Evolutionary conservation across 2,888 invertebrate species (phyloP).

Genomic region (Keiferia lycopersicella): DNA sequence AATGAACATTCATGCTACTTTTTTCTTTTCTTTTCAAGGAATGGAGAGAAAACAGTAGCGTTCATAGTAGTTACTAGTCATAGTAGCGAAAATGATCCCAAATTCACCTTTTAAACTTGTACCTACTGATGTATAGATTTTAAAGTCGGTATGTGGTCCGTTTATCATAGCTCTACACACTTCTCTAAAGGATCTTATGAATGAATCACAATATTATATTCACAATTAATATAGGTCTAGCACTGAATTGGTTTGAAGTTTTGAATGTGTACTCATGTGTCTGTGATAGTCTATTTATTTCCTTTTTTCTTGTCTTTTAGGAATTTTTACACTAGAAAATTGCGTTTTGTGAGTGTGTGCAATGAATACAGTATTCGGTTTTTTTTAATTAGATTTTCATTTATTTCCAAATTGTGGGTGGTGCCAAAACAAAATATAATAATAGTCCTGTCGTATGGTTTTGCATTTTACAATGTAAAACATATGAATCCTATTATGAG

Average conservation of each 20-base stretch:
- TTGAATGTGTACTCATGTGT: slow-evolving; percentile 71
- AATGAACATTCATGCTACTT: no score
- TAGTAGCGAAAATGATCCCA: no score
- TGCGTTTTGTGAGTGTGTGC: slow-evolving; percentile 32
- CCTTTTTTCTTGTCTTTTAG: slow-evolving; percentile 44
- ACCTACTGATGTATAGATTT: no score
- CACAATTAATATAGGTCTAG: slow-evolving; percentile 50
- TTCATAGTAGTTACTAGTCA: no score
- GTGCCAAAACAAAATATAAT: not conserved
- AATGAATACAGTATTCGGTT: not conserved
- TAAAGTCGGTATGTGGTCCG: not conserved
- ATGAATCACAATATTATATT: slow-evolving; percentile 56
- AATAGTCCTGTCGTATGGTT: not conserved
- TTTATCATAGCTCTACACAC: not conserved
- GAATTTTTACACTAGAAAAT: slow-evolving; percentile 46
- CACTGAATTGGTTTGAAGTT: slow-evolving; percentile 65
- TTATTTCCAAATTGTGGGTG: not conserved
- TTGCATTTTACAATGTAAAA: not conserved
- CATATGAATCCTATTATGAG: not conserved
- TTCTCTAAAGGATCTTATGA: slow-evolving; percentile 60
- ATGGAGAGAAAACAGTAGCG: no score
- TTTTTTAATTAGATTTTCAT: not conserved
- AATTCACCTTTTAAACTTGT: no score
- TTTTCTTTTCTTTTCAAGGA: no score
- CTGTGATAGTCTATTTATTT: slow-evolving; percentile 79